Conservation (phyloP, 2,797 vertebrate genomes). For the Sebastolobus altivelis region DNA sequence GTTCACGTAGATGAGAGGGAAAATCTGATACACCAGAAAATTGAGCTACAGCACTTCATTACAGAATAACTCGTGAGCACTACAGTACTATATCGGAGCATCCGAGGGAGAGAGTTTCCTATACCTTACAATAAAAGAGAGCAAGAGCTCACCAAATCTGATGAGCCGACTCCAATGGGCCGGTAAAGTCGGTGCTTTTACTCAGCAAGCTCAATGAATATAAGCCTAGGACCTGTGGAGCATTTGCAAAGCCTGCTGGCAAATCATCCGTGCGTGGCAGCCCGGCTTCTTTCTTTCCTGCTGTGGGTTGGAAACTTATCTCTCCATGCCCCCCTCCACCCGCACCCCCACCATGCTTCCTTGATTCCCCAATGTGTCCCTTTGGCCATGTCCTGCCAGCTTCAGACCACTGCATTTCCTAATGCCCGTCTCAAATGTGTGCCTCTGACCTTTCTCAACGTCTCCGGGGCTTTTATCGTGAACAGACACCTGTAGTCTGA, state of each 20-base stretch:
- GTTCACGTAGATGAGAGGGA: not conserved
- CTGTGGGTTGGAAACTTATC: constrained; percentile 26
- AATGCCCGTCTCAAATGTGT: constrained; percentile 33
- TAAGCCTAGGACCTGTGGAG: constrained; percentile 40
- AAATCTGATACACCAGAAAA: not conserved
- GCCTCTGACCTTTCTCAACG: constrained; percentile 51
- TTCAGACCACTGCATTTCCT: constrained; percentile 42
- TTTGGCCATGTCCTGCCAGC: constrained; percentile 35
- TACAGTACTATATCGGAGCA: not conserved
- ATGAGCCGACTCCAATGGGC: constrained; percentile 32
- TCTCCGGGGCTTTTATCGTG: constrained; percentile 33
- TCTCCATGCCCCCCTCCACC: not conserved
- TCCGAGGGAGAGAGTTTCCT: not conserved
- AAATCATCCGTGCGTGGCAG: constrained; percentile 40
- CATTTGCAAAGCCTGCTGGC: constrained; percentile 46
- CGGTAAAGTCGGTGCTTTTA: constrained; percentile 26
- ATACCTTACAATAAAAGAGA: constrained; percentile 3
- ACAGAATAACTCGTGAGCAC: not conserved
- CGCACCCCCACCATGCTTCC: not conserved
- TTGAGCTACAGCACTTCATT: not conserved
- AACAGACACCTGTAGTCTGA: constrained; percentile 30
- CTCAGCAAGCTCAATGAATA: constrained; percentile 36
- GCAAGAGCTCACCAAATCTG: constrained; percentile 30
- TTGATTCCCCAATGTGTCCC: constrained; percentile 29
- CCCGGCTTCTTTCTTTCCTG: constrained; percentile 21